phyloP scores from a whole-genome alignment of 2,113 vertebrate genomes.

The Cyanoderma ruficeps region DNA sequence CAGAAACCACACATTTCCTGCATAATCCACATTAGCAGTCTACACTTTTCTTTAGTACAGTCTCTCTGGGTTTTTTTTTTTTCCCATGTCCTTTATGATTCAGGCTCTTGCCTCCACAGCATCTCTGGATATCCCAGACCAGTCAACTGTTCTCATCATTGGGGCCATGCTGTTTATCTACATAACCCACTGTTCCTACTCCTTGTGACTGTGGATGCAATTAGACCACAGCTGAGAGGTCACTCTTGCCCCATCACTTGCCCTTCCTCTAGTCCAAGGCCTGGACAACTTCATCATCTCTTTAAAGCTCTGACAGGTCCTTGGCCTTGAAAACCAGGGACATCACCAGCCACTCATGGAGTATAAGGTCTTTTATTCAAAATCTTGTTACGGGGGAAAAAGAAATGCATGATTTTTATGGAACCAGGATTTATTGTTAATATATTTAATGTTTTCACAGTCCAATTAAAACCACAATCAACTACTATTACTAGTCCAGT shows the following conservation, averaged over 20 bases:
- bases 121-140: not conserved
- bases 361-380: not conserved
- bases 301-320: not conserved
- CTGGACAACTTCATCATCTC: not conserved
- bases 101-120: not conserved
- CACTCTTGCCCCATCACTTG: not conserved
- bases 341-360: not conserved
- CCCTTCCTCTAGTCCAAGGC: not conserved
- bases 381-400: not conserved
- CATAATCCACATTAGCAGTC: not conserved
- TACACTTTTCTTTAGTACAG: not conserved
- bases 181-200: fast-evolving
- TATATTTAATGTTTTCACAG: not conserved
- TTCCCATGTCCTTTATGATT: not conserved
- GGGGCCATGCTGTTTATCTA: not conserved
- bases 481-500: not conserved
- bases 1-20: not conserved
- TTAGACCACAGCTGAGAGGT: not conserved
- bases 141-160: not conserved
- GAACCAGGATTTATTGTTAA: not conserved
- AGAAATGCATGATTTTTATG: not conserved
- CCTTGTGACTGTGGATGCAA: not conserved
- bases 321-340: not conserved
- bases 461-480: not conserved
- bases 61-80: not conserved